Evolutionary conservation across 1,140 invertebrate species (phyloP).

Genomic region (Sitobion miscanthi): DNA sequence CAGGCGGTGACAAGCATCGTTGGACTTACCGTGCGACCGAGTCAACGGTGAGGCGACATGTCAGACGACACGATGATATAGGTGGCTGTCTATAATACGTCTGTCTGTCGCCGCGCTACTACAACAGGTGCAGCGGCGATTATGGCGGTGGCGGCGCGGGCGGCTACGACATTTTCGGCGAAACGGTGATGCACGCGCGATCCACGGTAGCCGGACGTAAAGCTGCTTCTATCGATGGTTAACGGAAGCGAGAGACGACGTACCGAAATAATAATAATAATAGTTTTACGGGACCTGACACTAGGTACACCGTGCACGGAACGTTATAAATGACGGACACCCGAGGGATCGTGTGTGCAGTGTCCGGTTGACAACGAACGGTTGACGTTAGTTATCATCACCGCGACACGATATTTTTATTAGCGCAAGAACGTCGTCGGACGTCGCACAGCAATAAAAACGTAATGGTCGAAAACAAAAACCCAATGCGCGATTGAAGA

Average conservation of each 20-base stretch:
- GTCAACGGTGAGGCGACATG: neutral
- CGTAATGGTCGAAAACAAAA: neutral
- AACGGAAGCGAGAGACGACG: neutral
- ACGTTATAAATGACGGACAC: neutral
- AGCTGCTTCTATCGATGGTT: neutral
- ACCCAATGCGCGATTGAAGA: constrained; percentile 31
- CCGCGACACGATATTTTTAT: neutral
- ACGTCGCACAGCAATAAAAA: neutral
- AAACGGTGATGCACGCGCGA: neutral
- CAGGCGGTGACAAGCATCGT: neutral
- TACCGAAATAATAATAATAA: neutral
- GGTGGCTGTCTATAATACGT: no score
- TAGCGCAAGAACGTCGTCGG: neutral
- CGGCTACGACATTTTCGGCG: neutral
- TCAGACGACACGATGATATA: neutral
- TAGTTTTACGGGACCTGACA: neutral
- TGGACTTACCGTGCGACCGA: neutral
- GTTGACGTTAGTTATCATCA: neutral
- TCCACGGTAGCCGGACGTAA: neutral
- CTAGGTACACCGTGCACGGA: neutral
- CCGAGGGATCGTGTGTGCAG: neutral
- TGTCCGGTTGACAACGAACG: neutral
- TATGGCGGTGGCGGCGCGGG: neutral
- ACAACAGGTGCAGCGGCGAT: neutral
- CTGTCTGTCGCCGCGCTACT: neutral